These are phyloP conservation scores for Onychostoma macrolepis DNA, from an alignment of 2,113 vertebrate genomes.

Conservation along the genomic window DNA sequence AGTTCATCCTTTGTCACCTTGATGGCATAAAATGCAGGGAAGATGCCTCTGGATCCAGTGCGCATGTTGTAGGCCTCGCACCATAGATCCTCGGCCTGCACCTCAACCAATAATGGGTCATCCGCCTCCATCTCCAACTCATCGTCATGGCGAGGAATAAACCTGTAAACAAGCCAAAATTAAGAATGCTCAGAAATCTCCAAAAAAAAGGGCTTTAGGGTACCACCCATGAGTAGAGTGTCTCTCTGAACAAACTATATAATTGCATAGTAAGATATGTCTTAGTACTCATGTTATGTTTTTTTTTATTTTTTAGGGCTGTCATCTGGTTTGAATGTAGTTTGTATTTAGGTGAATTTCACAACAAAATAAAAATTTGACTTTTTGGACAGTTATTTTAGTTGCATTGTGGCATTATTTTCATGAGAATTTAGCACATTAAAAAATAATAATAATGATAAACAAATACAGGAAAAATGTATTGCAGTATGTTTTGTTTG, in stretches of 20 bases:
- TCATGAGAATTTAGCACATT: background rate
- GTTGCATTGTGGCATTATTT: background rate
- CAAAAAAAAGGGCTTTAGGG: background rate
- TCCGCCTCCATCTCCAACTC: conserved; percentile 92
- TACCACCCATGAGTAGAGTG: background rate
- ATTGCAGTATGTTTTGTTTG: no score
- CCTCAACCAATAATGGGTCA: conserved; percentile 88
- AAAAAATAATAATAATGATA: background rate
- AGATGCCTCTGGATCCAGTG: conserved; percentile 88
- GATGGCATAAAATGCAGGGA: conserved; percentile 92
- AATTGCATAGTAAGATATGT: background rate
- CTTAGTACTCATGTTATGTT: background rate
- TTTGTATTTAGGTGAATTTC: background rate
- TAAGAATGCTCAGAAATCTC: background rate
- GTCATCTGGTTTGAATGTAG: background rate
- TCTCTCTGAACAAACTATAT: background rate
- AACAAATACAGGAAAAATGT: background rate
- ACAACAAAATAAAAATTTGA: background rate
- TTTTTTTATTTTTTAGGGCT: background rate
- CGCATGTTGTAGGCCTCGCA: conserved; percentile 97
- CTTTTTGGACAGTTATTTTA: background rate
- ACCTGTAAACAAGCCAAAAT: conserved; percentile 73
- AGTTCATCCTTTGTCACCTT: conserved; percentile 73
- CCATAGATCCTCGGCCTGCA: conserved; percentile 92
- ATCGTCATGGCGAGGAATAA: conserved; percentile 91